Conservation (phyloP, 2,113 vertebrate species). For the Lota lota region DNA sequence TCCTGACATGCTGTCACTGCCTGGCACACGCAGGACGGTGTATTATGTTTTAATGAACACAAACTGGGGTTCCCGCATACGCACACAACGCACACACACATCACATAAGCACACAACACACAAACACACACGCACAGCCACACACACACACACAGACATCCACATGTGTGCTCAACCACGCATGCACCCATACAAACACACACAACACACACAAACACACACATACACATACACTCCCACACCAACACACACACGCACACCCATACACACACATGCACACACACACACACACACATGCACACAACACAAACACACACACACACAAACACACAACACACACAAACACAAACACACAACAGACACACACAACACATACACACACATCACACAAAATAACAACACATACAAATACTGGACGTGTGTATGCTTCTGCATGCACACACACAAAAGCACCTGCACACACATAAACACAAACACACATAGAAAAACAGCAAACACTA, state of each 20-base stretch:
- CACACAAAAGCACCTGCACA: no score
- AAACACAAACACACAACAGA: background rate
- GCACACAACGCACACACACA: background rate
- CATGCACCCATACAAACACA: no score
- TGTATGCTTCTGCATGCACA: no score
- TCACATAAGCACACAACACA: background rate
- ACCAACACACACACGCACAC: background rate
- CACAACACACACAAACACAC: background rate
- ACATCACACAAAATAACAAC: background rate
- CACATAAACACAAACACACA: background rate
- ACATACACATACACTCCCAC: background rate
- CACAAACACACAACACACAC: background rate
- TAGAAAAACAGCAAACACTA: background rate
- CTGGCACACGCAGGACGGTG: background rate
- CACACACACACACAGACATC: no score
- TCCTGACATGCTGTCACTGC: background rate
- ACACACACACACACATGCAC: no score
- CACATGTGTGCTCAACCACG: no score
- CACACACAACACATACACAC: background rate
- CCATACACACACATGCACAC: no score
- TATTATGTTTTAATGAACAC: constrained; percentile 2
- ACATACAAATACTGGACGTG: background rate
- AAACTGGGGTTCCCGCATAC: background rate
- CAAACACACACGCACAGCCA: no score
- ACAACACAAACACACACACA: background rate